A percentile compares a stretch with the other conserved stretches of the same genome.
phyloP scores from a whole-genome alignment of 2,113 vertebrate species.

The Leucopternis melanops region DNA sequence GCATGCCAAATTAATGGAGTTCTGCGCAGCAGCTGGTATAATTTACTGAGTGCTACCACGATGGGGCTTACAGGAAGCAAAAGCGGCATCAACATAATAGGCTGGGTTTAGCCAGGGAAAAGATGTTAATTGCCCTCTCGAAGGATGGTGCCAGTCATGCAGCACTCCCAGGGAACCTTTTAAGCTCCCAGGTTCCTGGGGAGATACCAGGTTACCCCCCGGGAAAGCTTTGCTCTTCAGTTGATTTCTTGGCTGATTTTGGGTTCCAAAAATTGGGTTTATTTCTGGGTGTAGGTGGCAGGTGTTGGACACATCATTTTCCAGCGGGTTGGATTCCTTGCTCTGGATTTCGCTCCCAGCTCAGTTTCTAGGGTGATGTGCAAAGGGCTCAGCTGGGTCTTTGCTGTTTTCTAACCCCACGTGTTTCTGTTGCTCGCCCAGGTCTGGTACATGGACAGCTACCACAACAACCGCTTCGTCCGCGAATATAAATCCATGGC shows the following conservation, averaged over 20 bases:
- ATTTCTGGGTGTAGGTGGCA: not conserved
- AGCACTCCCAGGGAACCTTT: not conserved
- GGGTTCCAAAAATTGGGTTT: not conserved
- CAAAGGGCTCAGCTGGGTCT: not conserved
- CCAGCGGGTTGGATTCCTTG: not conserved
- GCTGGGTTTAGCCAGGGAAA: not conserved
- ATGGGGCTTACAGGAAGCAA: not conserved
- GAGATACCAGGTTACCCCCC: not conserved
- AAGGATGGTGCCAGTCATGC: not conserved
- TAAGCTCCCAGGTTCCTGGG: not conserved
- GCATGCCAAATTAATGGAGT: not conserved
- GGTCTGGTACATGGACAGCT: constrained; percentile 99
- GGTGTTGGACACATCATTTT: rapidly evolving
- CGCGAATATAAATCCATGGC: constrained; percentile 93
- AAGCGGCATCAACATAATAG: not conserved
- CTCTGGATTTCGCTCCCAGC: not conserved
- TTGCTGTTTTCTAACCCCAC: not conserved
- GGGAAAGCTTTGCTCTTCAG: not conserved
- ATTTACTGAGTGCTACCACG: not conserved
- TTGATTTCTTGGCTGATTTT: not conserved
- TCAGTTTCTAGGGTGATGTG: not conserved
- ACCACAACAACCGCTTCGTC: constrained; percentile 98
- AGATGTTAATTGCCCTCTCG: not conserved
- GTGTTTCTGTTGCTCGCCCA: not conserved
- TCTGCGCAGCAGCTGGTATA: not conserved